Conservation (phyloP, 2,797 vertebrate species). For the Karalla daura region DNA sequence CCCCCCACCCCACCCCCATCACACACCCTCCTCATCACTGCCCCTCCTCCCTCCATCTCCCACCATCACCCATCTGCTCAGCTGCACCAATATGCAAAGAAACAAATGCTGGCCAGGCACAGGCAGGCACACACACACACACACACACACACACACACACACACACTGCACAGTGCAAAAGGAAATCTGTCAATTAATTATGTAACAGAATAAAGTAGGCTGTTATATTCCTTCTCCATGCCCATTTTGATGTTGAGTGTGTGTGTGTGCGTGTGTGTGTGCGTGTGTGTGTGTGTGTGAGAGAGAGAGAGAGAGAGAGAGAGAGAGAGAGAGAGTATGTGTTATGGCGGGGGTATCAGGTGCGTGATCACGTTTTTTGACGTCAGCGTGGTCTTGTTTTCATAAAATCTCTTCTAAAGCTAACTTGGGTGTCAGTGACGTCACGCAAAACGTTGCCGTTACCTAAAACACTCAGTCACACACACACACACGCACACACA, state of each 20-base stretch:
- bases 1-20: conserved; percentile 3
- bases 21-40: conserved; percentile 1
- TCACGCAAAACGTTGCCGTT: too few species aligned
- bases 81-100: conserved; percentile 25
- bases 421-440: too few species aligned
- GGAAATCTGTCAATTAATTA: too few species aligned
- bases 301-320: not conserved
- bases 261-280: not conserved
- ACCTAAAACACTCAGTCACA: not conserved
- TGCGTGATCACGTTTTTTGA: conserved; percentile 10
- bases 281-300: not conserved
- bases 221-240: too few species aligned
- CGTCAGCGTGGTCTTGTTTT: too few species aligned
- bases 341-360: not conserved
- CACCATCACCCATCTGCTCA: conserved; percentile 62
- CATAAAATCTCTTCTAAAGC: too few species aligned
- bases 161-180: not conserved
- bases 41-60: conserved; percentile 38
- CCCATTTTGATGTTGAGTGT: too few species aligned
- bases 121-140: conserved; percentile 13
- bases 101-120: not conserved
- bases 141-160: conserved; percentile 4
- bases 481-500: not conserved
- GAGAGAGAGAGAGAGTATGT: too few species aligned
- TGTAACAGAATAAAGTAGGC: too few species aligned